These are phyloP conservation scores for Archivesica marissinica DNA, from an alignment of 1,140 invertebrate genomes.

Conservation along the genomic window DNA sequence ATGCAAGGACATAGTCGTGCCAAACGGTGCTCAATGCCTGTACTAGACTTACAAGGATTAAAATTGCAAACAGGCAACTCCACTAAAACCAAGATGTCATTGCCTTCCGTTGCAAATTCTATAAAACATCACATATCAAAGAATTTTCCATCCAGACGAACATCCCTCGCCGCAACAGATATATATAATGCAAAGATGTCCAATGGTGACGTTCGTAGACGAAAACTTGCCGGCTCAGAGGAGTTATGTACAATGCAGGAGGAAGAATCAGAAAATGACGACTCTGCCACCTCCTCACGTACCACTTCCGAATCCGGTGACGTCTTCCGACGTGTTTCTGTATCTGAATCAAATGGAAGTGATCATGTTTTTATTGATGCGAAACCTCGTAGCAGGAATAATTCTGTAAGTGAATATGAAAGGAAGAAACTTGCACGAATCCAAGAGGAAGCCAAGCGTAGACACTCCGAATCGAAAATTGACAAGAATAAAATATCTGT, in stretches of 20 bases:
- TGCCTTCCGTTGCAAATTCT: conserved; percentile 42
- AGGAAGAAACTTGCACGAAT: conserved; percentile 29
- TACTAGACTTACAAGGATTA: conserved; percentile 47
- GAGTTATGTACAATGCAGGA: conserved; percentile 58
- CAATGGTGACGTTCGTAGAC: conserved; percentile 12
- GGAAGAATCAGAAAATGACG: conserved; percentile 38
- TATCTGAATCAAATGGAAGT: conserved; percentile 24
- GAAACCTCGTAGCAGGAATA: conserved; percentile 20
- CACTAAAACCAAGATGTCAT: conserved; percentile 24
- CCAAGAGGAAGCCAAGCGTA: conserved; percentile 37
- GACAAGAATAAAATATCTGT: conserved; percentile 7
- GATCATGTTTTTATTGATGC: not conserved
- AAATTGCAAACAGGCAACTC: conserved; percentile 29
- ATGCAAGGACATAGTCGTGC: conserved; percentile 12
- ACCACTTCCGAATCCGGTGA: conserved; percentile 45
- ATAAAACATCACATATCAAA: conserved; percentile 58
- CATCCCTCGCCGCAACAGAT: conserved; percentile 43
- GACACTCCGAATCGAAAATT: conserved; percentile 48
- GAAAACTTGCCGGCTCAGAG: conserved; percentile 7
- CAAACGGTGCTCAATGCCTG: conserved; percentile 45
- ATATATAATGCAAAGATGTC: conserved; percentile 19
- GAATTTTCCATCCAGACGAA: conserved; percentile 14
- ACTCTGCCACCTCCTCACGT: conserved; percentile 35
- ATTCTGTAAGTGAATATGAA: conserved; percentile 38
- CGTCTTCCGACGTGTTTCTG: conserved; percentile 11